A percentile compares a stretch with the other conserved stretches of the same genome.
Conservation (phyloP, 2,113 vertebrate genomes). For the Hymenochirus boettgeri region DNA sequence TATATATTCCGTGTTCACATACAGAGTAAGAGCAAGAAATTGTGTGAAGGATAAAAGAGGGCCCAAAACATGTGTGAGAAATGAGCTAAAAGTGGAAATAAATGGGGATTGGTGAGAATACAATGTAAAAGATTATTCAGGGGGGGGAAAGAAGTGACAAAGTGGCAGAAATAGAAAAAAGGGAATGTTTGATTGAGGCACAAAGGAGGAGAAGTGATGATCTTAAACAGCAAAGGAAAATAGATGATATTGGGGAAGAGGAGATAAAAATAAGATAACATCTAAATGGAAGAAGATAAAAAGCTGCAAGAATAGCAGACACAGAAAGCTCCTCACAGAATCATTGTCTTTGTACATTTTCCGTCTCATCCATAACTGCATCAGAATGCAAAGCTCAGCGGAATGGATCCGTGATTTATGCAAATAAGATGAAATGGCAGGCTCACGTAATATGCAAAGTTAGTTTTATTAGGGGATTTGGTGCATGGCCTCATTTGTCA, state of each 20-base stretch:
- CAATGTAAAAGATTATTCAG: slow-evolving; percentile 10
- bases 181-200: slow-evolving; percentile 5
- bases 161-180: slow-evolving; percentile 15
- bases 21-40: neutral
- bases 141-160: neutral
- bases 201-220: slow-evolving; percentile 19
- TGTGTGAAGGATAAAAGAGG: neutral
- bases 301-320: slow-evolving; percentile 3
- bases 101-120: neutral
- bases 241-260: slow-evolving; percentile 13
- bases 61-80: slow-evolving; percentile 3
- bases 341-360: slow-evolving; percentile 38
- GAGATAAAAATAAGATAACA: slow-evolving; percentile 19
- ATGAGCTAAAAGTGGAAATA: slow-evolving; percentile 19
- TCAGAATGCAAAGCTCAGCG: slow-evolving; percentile 42
- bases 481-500: slow-evolving; percentile 39
- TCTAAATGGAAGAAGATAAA: slow-evolving; percentile 31
- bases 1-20: neutral
- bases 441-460: slow-evolving; percentile 43
- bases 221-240: slow-evolving; percentile 18
- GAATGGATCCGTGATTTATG: slow-evolving; percentile 41
- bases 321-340: slow-evolving; percentile 16
- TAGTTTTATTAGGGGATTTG: slow-evolving; percentile 42
- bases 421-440: slow-evolving; percentile 41
- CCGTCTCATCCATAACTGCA: slow-evolving; percentile 41